Evolutionary conservation across 2,113 vertebrate genomes (phyloP), one percentile per base, ranked within the genome.

Genomic region (Lipophrys pholis): DNA sequence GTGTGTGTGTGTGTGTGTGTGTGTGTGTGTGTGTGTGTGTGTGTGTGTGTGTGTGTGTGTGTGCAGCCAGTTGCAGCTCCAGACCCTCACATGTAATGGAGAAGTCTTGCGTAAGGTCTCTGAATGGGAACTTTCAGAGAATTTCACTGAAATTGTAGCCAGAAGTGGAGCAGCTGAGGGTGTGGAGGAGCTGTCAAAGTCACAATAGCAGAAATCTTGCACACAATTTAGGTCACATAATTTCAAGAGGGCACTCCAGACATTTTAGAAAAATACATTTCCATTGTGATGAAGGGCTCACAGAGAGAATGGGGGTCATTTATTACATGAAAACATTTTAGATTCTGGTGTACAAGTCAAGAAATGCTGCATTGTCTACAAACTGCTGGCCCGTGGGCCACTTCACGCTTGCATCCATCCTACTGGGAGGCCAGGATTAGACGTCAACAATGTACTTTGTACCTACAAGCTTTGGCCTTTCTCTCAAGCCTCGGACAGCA

Each of bases 401-500:
- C 21, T 30, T 30, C 21, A 30, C 4, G 21, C 21, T 30, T 30
- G 21, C 21, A 30, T 30, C 4, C 21, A 30, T 30, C 21, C 21
- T 30, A 30, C 21, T 30, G 21, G 21, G 21, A 30, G 21, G 21
- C 21, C 21, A 30, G 4, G 21, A 30, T 30, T 30, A 30, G 21
- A 30, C 4, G 21, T 30, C 21, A 30, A 30, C 21, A 30, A 30
- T 30, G 21, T 30, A 30, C 21, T 30, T 30, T 30, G 21, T 30
- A 2, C 21, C 21, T 2, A 30, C 21, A 30, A 30, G 57, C 2
- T 7, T 0, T 21, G 61, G 30, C 41, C 51, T 50, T 14, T 70
- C 55, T 94, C 95, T 95, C 95, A 90, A 30, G 21, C 21, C 21
- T 2, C 4, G 21, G 21, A 30, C 21, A 30, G 50, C 85, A 93